Evolutionary conservation across 2,888 invertebrate genomes (phyloP).

Genomic region (Spisula solida): DNA sequence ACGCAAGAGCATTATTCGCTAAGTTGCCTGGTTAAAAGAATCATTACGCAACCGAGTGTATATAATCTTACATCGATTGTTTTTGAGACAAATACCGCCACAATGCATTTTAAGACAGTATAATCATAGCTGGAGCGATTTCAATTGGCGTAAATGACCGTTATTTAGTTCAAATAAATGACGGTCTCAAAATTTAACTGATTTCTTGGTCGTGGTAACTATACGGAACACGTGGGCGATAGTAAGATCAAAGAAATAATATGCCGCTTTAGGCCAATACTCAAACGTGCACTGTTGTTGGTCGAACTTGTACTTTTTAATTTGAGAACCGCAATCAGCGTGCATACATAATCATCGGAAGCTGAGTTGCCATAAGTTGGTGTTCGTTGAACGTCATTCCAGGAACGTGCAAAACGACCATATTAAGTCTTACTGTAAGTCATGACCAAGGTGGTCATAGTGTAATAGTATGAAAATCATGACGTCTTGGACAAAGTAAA

Average conservation of each 20-base stretch:
- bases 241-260: background rate
- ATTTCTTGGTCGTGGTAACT: background rate
- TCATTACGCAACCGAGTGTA: background rate
- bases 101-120: constrained; percentile 11
- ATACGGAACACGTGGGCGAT: background rate
- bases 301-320: too few species aligned
- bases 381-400: too few species aligned
- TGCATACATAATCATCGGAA: too few species aligned
- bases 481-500: too few species aligned
- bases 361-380: too few species aligned
- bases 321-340: too few species aligned
- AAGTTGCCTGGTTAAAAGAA: background rate
- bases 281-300: too few species aligned
- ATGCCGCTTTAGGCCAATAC: too few species aligned
- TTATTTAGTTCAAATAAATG: constrained; percentile 8
- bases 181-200: background rate
- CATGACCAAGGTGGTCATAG: too few species aligned
- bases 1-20: background rate
- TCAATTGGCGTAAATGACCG: background rate
- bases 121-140: constrained; percentile 7
- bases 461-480: too few species aligned
- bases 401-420: too few species aligned
- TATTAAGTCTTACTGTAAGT: too few species aligned
- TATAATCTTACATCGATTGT: background rate
- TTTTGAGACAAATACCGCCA: background rate